Percentiles rank a stretch among this genome's conserved stretches.
These are phyloP conservation scores for Lycocorax pyrrhopterus DNA, from an alignment of 2,113 vertebrate species.

Conservation along the genomic window DNA sequence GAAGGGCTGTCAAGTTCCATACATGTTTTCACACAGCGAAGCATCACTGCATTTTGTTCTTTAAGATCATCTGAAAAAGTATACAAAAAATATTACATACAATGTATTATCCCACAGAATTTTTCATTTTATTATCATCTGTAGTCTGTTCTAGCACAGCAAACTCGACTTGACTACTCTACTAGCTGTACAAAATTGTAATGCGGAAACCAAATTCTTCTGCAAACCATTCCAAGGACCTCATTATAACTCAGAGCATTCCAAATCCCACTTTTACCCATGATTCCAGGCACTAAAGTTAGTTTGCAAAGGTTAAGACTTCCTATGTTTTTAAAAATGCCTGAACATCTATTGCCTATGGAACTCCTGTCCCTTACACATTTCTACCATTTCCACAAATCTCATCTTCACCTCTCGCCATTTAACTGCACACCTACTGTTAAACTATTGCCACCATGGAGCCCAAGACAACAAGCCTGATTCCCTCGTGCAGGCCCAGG, in stretches of 20 bases:
- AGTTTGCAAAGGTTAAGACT: neutral
- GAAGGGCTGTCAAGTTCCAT: constrained; percentile 78
- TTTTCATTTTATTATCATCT: neutral
- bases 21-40: constrained; percentile 76
- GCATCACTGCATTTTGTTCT: constrained; percentile 45
- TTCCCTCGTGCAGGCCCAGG: neutral
- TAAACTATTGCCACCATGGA: neutral
- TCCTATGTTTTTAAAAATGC: neutral
- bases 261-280: neutral
- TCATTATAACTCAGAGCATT: neutral
- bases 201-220: neutral
- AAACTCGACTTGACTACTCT: neutral
- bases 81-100: neutral
- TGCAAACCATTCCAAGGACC: neutral
- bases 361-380: neutral
- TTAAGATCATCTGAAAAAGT: constrained; percentile 22
- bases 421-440: neutral
- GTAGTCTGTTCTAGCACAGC: neutral
- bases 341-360: neutral
- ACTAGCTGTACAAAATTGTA: neutral
- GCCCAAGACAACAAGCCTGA: neutral
- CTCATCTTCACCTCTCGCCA: neutral
- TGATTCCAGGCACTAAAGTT: neutral
- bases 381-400: neutral
- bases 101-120: neutral